Base-by-base conservation (phyloP, 1,140 invertebrate genomes). In the Nephotettix cincticeps region DNA sequence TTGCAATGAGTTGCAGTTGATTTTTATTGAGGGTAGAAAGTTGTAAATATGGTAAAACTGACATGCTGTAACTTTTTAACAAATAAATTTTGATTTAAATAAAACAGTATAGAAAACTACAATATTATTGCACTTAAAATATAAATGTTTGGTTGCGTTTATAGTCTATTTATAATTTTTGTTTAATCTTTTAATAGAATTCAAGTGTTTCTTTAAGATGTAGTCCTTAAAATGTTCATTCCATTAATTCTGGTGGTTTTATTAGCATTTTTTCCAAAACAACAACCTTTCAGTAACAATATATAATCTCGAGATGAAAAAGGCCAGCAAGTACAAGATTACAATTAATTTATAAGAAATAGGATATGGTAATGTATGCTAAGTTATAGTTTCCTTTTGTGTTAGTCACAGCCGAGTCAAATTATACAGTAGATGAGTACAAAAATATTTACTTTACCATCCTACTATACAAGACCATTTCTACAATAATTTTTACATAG, bases 351-450 rank as follows among this genome's bases (percentile, higher is more conserved):
- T 6, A 14, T 51, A 43, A 51, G 17, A 51, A n/a, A 51, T 51
- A 51, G 47, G 47, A 51, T 51, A 51, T 51, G 47, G 21, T 51
- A 11, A 51, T 51, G 47, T 51, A 51, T 51, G 17, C 47, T 51
- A 51, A n/a, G 21, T 51, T 51, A 51, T 23, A 51, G 47, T 51
- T n/a, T 51, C 32, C 32, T 36, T 36, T 36, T 36, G 4, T 51
- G 17, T 51, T 23, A 51, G 47, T 51, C 47, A 51, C 47, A 51
- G 47, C 47, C 47, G 19, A 51, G 47, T 51, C 47, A 51, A 51
- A 51, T 51, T 51, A 51, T 51, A 51, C 47, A 51, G 19, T 51
- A 51, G 47, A 51, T 51, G 47, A 51, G 21, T 51, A 51, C 47
- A 51, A 51, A 51, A 51, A 51, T 51, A 51, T 51, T 51, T 51